Percentiles rank a stretch among this genome's conserved stretches.
Conservation (phyloP, 2,113 vertebrate species). For the Lampris megalopsis region DNA sequence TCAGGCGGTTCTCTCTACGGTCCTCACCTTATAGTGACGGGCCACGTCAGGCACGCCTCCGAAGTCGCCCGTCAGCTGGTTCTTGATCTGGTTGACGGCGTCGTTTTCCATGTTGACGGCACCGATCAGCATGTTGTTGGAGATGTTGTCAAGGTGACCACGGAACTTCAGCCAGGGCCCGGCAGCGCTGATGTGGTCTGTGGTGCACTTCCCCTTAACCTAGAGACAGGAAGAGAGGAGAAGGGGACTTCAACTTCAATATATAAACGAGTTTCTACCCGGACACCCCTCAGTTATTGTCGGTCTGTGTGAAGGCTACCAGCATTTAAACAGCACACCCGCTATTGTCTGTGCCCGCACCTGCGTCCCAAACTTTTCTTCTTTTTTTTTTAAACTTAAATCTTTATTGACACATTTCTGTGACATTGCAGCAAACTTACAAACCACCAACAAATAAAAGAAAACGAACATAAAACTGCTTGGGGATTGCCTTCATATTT, state of each 20-base stretch:
- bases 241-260: neutral
- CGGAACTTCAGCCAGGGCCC: constrained; percentile 99
- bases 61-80: constrained; percentile 89
- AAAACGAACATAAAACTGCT: no score
- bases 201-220: constrained; percentile 99
- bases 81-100: constrained; percentile 92
- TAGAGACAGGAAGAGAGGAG: constrained; percentile 46
- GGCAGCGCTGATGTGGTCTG: constrained; percentile 96
- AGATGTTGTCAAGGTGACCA: constrained; percentile 98
- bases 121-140: constrained; percentile 96
- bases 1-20: constrained; percentile 27
- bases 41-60: constrained; percentile 95
- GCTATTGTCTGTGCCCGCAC: no score
- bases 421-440: no score
- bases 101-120: constrained; percentile 94
- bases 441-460: no score
- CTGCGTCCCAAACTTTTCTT: no score
- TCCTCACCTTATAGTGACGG: constrained; percentile 92
- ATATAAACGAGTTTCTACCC: no score
- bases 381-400: no score
- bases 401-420: no score
- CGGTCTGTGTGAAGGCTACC: no score
- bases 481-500: no score
- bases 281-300: no score
- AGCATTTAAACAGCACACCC: no score